These are phyloP conservation scores for Drosophila lutescens DNA, from an alignment of 2,888 invertebrate genomes.

Conservation along the genomic window DNA sequence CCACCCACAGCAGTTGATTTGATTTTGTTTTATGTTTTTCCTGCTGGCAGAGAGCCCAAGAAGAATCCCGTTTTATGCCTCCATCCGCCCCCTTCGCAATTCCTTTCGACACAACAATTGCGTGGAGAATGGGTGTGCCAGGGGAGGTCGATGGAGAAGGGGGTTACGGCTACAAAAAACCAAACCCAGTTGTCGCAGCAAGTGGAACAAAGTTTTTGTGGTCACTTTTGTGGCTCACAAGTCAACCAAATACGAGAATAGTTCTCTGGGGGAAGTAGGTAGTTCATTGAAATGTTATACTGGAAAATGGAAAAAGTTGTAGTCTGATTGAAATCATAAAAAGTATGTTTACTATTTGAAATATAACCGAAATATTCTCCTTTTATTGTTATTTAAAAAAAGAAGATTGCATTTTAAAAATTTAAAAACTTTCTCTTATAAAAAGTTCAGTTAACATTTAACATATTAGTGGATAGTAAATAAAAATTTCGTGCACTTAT, in stretches of 20 bases:
- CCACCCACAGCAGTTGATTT: constrained; percentile 68
- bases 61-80: constrained; percentile 39
- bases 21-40: constrained; percentile 76
- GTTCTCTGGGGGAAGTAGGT: constrained; percentile 15
- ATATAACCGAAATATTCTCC: no score
- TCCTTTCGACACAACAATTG: constrained; percentile 51
- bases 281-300: constrained; percentile 3
- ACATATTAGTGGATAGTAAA: no score
- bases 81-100: constrained; percentile 31
- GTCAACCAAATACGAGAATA: constrained; percentile 23
- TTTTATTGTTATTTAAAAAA: no score
- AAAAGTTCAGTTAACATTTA: no score
- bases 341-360: no score
- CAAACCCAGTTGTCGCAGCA: constrained; percentile 34
- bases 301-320: not conserved
- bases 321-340: not conserved
- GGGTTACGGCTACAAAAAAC: constrained; percentile 7
- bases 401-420: no score
- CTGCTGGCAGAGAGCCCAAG: constrained; percentile 61
- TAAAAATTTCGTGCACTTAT: no score
- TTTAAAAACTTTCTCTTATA: no score
- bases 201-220: constrained; percentile 58
- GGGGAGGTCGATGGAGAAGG: constrained; percentile 11
- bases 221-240: constrained; percentile 65
- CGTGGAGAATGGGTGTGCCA: constrained; percentile 32